Percentiles rank a stretch among this genome's conserved stretches.
Evolutionary conservation across 1,140 invertebrate genomes (phyloP).

Genomic region (Hyposmocoma kahamanoa): DNA sequence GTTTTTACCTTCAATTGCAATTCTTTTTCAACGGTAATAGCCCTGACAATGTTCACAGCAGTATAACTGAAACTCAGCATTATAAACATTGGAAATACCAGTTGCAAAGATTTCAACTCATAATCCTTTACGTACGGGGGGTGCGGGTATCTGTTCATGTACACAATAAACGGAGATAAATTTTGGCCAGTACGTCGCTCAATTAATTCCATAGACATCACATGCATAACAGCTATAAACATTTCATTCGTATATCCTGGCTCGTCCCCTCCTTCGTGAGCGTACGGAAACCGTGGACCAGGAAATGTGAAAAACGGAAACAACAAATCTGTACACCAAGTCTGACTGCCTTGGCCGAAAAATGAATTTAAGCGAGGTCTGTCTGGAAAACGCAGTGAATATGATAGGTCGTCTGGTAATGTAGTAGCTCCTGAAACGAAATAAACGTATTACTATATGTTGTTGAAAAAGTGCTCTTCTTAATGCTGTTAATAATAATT

Average conservation of each 20-base stretch:
- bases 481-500: no score
- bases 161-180: slow-evolving; percentile 34
- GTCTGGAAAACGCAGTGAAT: slow-evolving; percentile 77
- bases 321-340: slow-evolving; percentile 78
- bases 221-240: slow-evolving; percentile 80
- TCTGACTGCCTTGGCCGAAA: slow-evolving; percentile 41
- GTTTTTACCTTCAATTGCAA: slow-evolving; percentile 77
- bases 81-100: slow-evolving; percentile 84
- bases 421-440: slow-evolving; percentile 33
- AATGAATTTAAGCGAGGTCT: slow-evolving; percentile 69
- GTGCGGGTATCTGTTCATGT: slow-evolving; percentile 83
- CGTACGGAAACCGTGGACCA: slow-evolving; percentile 76
- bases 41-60: slow-evolving; percentile 84
- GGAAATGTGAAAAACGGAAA: slow-evolving; percentile 80
- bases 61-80: slow-evolving; percentile 86
- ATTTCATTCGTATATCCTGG: slow-evolving; percentile 81
- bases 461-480: no score
- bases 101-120: slow-evolving; percentile 78
- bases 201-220: slow-evolving; percentile 75
- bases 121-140: slow-evolving; percentile 82
- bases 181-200: slow-evolving; percentile 58
- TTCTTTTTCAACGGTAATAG: slow-evolving; percentile 77
- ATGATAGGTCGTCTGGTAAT: slow-evolving; percentile 61
- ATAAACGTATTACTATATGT: slow-evolving; percentile 11
- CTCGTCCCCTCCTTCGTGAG: slow-evolving; percentile 53